Base-by-base conservation (phyloP, 2,888 invertebrate genomes). In the Dryadula phaetusa region DNA sequence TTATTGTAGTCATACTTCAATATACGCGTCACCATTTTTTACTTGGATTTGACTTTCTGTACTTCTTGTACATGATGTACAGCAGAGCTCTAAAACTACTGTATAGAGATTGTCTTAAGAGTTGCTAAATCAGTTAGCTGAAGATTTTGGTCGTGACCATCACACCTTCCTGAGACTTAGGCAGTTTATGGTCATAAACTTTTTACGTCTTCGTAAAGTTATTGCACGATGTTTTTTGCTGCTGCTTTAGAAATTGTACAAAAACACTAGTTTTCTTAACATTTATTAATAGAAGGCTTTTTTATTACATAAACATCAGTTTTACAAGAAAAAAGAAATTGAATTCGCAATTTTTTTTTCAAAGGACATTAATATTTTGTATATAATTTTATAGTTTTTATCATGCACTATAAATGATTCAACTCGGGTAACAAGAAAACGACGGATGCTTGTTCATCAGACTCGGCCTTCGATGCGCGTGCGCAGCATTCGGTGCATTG, bases 391-490 rank as follows among this genome's bases (percentile, higher is more conserved):
- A 71, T 70, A 77, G 81, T 81, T 82, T 82, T 86, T 81, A 80
- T 78, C 72, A 65, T 71, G 74, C 34, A 49, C 74, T 74, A 82
- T 83, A 82, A 83, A 80, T 77, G 76, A 90, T 90, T 89, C 88
- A 76, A 75, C 67, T 74, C 77, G 79, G 77, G 87, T 82, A 76
- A n/a, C n/a, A n/a, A 68, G 37, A 52, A 76, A 62, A 70, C 74
- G 73, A 80, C 84, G 86, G 86, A 88, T 85, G 84, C 81, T 76
- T 75, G 77, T 76, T 69, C 76, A 76, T 76, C 77, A 78, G 77
- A 74, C 76, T 64, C 75, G 83, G 80, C 88, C 88, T 87, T 87
- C 82, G 77, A 72, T 77, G 83, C 80, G 82, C 88, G 85, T 86
- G 86, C 77, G 78, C 72, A 82, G 87, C 85, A 87, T 88, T 82